Evolutionary conservation across 2,888 invertebrate species (phyloP).

Genomic region (Stegana nigrithorax): DNA sequence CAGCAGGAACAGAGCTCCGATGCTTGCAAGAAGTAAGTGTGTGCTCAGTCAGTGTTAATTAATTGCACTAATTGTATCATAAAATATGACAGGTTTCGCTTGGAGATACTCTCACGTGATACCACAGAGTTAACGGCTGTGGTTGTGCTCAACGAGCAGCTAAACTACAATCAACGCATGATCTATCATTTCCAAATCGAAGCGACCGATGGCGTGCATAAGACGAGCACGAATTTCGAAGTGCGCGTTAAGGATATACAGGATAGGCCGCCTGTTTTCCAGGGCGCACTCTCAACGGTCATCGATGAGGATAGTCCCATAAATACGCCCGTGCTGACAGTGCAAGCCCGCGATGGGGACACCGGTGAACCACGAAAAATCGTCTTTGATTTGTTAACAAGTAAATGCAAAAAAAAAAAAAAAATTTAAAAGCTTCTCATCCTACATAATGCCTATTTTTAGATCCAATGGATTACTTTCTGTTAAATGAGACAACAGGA

Average conservation of each 20-base stretch:
- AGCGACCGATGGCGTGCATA: constrained; percentile 83
- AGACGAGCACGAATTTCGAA: constrained; percentile 79
- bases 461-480: constrained; percentile 91
- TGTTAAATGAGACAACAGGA: constrained; percentile 82
- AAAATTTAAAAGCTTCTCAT: constrained; percentile 29
- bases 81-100: constrained; percentile 54
- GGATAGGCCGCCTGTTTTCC: constrained; percentile 87
- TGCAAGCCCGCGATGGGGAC: constrained; percentile 87
- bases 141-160: constrained; percentile 76
- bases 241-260: constrained; percentile 87
- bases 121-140: constrained; percentile 80
- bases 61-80: not conserved
- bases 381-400: constrained; percentile 81
- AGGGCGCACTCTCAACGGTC: constrained; percentile 82
- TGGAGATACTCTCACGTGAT: constrained; percentile 60
- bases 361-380: constrained; percentile 84
- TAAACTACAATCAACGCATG: constrained; percentile 83
- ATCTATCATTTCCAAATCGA: constrained; percentile 82
- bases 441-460: not conserved
- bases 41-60: not conserved
- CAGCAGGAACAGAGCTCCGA: constrained; percentile 69
- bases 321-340: constrained; percentile 81
- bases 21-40: constrained; percentile 64
- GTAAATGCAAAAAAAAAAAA: constrained; percentile 70
- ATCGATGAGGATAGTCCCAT: constrained; percentile 86